Percentiles rank a stretch among this genome's conserved stretches.
phyloP scores from a whole-genome alignment of 2,113 vertebrate genomes.

The Platanista minor region DNA sequence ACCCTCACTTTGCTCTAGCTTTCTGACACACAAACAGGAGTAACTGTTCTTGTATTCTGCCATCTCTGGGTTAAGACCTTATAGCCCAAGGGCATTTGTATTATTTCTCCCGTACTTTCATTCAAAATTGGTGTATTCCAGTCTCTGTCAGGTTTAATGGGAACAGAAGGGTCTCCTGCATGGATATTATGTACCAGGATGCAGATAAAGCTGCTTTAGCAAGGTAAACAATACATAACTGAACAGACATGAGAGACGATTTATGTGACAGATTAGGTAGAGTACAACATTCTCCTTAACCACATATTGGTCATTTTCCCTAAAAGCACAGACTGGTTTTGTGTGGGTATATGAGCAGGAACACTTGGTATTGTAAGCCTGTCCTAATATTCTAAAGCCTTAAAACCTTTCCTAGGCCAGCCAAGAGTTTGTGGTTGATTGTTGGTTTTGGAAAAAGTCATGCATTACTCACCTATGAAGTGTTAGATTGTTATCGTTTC shows the following conservation, averaged over 20 bases:
- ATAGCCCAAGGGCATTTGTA: background rate
- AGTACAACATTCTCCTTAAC: background rate
- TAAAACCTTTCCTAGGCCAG: background rate
- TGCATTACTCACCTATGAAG: conserved; percentile 7
- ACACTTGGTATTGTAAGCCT: background rate
- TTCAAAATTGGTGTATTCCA: background rate
- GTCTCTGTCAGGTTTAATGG: background rate
- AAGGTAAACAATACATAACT: background rate
- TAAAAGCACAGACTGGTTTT: background rate
- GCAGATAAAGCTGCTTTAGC: background rate
- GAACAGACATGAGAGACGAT: background rate
- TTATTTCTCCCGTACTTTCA: background rate
- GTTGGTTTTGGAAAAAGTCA: background rate
- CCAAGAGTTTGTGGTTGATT: background rate
- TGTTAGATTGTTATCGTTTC: conserved; percentile 1
- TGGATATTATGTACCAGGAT: background rate
- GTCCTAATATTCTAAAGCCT: background rate
- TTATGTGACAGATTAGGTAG: background rate
- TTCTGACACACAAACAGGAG: background rate
- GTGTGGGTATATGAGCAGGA: background rate
- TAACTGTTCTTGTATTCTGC: background rate
- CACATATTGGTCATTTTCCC: background rate
- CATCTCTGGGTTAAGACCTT: background rate
- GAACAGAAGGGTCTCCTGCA: background rate
- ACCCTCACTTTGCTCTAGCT: background rate